phyloP scores from a whole-genome alignment of 2,888 invertebrate species.

The Oxyteleia sp. region DNA sequence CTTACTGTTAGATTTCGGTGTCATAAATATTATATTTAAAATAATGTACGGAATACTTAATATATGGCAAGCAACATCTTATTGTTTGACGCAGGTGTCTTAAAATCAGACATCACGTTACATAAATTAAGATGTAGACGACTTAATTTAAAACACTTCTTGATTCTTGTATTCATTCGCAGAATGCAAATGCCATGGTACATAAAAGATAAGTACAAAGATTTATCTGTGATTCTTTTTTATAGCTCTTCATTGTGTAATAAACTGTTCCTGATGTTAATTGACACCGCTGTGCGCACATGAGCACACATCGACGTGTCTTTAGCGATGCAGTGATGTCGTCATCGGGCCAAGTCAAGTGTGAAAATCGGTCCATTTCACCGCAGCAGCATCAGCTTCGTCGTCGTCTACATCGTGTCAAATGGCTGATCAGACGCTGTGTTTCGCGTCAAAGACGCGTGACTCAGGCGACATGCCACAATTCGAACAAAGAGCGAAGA shows the following conservation, averaged over 20 bases:
- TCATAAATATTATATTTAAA: no score
- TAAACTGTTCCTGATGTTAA: constrained; percentile 57
- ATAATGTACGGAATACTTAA: no score
- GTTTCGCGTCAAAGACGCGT: constrained; percentile 31
- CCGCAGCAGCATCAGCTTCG: constrained; percentile 31
- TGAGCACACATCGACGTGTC: constrained; percentile 36
- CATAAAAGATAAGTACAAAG: constrained; percentile 14
- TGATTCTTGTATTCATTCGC: constrained; percentile 2
- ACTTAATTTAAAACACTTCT: no score
- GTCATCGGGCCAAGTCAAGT: constrained; percentile 49
- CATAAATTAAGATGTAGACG: no score
- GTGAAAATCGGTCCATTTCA: constrained; percentile 70
- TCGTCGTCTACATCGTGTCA: constrained; percentile 25
- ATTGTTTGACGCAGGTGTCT: no score
- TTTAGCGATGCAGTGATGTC: constrained; percentile 47
- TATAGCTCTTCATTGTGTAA: constrained; percentile 35
- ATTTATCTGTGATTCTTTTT: constrained; percentile 20
- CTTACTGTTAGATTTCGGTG: no score
- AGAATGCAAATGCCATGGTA: constrained; percentile 1
- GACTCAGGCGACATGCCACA: constrained; percentile 21
- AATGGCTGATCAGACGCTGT: constrained; percentile 24
- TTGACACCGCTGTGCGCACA: constrained; percentile 51
- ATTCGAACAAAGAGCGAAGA: constrained; percentile 7
- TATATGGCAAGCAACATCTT: no score
- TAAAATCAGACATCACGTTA: no score